Evolutionary conservation across 2,888 invertebrate genomes (phyloP), one percentile per base, ranked within the genome.

Genomic region (Ernsta delagoae): DNA sequence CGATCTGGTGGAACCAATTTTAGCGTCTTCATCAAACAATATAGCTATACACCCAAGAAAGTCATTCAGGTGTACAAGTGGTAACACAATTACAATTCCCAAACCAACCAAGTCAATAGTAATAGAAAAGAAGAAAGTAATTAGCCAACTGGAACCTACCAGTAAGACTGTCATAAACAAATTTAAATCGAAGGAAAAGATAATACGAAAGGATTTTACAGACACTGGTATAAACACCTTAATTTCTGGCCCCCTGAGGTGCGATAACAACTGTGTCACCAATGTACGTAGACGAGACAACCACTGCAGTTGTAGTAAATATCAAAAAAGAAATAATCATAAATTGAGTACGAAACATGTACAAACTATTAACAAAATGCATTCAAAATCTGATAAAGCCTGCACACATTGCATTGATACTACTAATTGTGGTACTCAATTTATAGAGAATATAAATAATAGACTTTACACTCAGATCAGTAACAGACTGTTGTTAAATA

Each of bases 191-290:
- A 79, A 75, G 72, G 78, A 85, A 64, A 78, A 67, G 3, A 43
- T 81, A 43, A 41, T 77, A 5, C 79, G 75, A 36, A 84, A 81
- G 65, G 72, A 73, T 34, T 80, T 76, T 7, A 70, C 74, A 39
- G 83, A 87, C 71, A 74, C 67, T 59, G 79, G 78, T 34, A 74
- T 80, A 4, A 89, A 89, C 70, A 89, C 90, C 2, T 53, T 71
- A 5, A 70, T 83, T 5, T 80, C 84, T 59, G 85, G 85, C 4
- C 78, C 85, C 3, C 70, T 84, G 39, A 77, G 64, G 75, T 81
- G 79, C 70, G 83, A 88, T 61, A 83, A 72, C 63, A 74, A 85
- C 48, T 86, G 86, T 70, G 70, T 86, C n/a, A 88, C 88, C 1
- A 71, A 77, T 64, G 76, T 88, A 7, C 83, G 83, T 16, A 84